Evolutionary conservation across 2,797 vertebrate genomes (phyloP), one percentile per base, ranked within the genome.

Genomic region (Melanotaenia parkinsoni): DNA sequence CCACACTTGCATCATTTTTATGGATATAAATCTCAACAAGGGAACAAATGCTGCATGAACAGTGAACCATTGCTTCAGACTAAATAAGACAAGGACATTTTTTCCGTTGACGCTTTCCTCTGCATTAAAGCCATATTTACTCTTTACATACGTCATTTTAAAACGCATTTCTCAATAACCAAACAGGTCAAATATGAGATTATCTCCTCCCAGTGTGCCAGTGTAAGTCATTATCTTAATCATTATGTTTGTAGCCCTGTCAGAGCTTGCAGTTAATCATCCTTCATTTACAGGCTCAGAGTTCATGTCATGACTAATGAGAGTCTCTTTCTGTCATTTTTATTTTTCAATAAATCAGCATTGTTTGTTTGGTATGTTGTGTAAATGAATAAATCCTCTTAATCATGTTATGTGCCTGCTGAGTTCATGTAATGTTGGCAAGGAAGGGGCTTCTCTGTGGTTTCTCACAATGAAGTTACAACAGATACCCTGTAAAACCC

Each of bases 261-360:
- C 74, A 63, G 24, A 73, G 26, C 26, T 30, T 1, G 22, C 70
- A 62, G 65, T 56, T 54, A 63, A 58, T 57, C 50, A 35, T 53
- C 43, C 7, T 63, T 35, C 3, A 58, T 68, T 80, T 14, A 71
- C 5, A 33, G 20, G 28, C 51, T 35, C 5, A 47, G 12, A 28
- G n/a, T 70, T 80, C 47, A 63, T 20, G 32, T 63, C 16, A n/a
- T 75, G 58, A 43, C 58, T 66, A 74, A 67, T 45, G 51, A 65
- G 45, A 22, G 30, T 32, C 40, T 57, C 32, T 75, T 54, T 65
- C 20, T 47, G 32, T 50, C 59, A 59, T 47, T 58, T 82, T 69
- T 69, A 77, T 68, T 22, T 18, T 60, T 10, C 7, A 4, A 72
- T 84, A 85, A 86, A 84, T 89, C 80, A 79, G 45, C 30, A 1